phyloP scores from a whole-genome alignment of 2,888 invertebrate genomes.

The Tachina lurida region DNA sequence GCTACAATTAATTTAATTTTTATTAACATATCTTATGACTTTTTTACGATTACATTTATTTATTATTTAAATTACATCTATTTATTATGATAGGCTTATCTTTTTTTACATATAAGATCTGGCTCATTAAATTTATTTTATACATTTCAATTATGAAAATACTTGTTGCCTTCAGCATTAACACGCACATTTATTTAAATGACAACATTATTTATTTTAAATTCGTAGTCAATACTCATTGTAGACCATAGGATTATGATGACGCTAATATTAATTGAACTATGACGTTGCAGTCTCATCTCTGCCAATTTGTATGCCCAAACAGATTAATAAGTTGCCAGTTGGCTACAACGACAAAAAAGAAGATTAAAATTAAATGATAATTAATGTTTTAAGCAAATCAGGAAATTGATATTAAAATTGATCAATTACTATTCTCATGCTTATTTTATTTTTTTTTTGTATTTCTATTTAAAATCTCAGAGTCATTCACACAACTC shows the following conservation, averaged over 20 bases:
- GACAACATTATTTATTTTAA: conserved; percentile 6
- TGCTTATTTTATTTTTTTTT: background rate
- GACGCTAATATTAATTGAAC: conserved; percentile 38
- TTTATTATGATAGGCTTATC: background rate
- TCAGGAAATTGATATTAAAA: conserved; percentile 64
- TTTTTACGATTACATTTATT: no score
- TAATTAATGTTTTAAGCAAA: conserved; percentile 38
- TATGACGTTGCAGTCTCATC: conserved; percentile 48
- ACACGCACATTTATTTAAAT: conserved; percentile 28
- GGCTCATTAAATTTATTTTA: no score
- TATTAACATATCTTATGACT: no score
- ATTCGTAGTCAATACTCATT: background rate
- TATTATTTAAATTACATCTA: no score
- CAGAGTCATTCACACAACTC: background rate
- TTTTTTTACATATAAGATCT: no score
- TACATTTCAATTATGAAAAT: background rate
- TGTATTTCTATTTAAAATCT: conserved; percentile 14
- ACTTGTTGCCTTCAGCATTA: conserved; percentile 4
- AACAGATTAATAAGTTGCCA: conserved; percentile 28
- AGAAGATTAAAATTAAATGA: conserved; percentile 9
- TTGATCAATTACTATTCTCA: conserved; percentile 50
- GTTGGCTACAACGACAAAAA: background rate
- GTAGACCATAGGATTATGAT: conserved; percentile 1
- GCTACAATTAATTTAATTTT: no score
- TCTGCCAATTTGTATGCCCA: conserved; percentile 22